These are phyloP conservation scores for Nephila pilipes DNA, from an alignment of 1,140 invertebrate genomes.

Conservation along the genomic window DNA sequence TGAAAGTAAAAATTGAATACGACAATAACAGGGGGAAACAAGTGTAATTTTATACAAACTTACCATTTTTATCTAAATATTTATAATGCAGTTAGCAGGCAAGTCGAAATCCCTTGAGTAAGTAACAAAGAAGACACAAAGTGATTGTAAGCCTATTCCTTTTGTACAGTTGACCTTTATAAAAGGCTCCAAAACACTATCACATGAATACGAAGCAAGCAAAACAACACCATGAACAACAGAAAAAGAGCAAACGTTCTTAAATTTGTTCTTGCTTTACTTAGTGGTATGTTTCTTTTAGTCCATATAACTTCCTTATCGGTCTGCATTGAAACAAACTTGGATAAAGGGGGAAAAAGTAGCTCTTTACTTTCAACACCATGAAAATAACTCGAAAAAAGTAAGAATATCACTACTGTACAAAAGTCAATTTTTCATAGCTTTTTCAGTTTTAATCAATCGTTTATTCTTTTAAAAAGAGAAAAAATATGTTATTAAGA, in stretches of 20 bases:
- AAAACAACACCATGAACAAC: constrained; percentile 17
- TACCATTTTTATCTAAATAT: constrained; percentile 16
- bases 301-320: constrained; percentile 43
- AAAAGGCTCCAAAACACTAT: constrained; percentile 49
- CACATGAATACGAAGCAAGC: constrained; percentile 57
- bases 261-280: constrained; percentile 48
- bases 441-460: background rate
- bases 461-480: too few relatives aligned
- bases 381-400: constrained; percentile 21
- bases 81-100: constrained; percentile 44
- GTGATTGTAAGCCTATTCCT: constrained; percentile 56
- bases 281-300: constrained; percentile 46
- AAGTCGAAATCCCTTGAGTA: constrained; percentile 35
- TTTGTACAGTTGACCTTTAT: constrained; percentile 2
- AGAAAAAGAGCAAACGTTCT: constrained; percentile 31
- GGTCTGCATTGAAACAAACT: constrained; percentile 50
- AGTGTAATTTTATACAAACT: constrained; percentile 8
- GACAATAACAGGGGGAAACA: background rate
- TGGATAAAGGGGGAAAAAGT: constrained; percentile 8
- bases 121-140: constrained; percentile 41
- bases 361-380: background rate
- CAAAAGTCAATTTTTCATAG: background rate
- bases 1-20: background rate
- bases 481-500: too few relatives aligned
- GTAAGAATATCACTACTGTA: background rate